These are phyloP conservation scores for Centruroides sculpturatus DNA, from an alignment of 1,140 invertebrate genomes.

Conservation along the genomic window DNA sequence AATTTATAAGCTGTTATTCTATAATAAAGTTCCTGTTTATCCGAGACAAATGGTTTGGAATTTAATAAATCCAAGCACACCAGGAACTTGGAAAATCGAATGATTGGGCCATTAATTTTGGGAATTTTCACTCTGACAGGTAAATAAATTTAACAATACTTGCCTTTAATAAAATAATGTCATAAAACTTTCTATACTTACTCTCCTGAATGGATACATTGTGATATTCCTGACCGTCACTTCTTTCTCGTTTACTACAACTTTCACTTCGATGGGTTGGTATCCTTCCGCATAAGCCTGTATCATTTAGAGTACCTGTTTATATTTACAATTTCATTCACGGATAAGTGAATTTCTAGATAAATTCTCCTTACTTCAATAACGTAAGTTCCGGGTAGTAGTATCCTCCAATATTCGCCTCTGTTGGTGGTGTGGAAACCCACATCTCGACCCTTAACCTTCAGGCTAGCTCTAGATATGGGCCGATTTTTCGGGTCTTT, in stretches of 20 bases:
- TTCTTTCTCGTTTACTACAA: conserved; percentile 68
- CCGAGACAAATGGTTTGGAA: no score
- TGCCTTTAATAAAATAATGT: no score
- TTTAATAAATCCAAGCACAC: no score
- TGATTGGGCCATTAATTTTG: no score
- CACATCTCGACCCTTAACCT: conserved; percentile 18
- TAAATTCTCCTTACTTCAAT: conserved; percentile 41
- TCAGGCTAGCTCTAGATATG: conserved; percentile 44
- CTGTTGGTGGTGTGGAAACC: conserved; percentile 13
- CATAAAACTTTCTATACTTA: conserved; percentile 30
- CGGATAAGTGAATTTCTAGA: not conserved
- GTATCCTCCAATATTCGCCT: conserved; percentile 23
- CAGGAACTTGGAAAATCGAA: no score
- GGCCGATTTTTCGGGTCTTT: conserved; percentile 53
- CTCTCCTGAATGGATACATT: conserved; percentile 52
- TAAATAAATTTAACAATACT: no score
- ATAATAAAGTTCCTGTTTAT: no score
- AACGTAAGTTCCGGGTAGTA: conserved; percentile 22
- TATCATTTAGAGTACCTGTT: not conserved
- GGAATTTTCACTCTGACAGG: no score
- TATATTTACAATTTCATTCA: not conserved
- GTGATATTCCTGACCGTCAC: conserved; percentile 73
- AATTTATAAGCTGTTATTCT: no score
- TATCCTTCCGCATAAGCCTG: conserved; percentile 72
- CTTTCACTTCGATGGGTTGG: conserved; percentile 62